Evolutionary conservation across 2,113 vertebrate genomes (phyloP).

Genomic region (Phalacrocorax aristotelis): DNA sequence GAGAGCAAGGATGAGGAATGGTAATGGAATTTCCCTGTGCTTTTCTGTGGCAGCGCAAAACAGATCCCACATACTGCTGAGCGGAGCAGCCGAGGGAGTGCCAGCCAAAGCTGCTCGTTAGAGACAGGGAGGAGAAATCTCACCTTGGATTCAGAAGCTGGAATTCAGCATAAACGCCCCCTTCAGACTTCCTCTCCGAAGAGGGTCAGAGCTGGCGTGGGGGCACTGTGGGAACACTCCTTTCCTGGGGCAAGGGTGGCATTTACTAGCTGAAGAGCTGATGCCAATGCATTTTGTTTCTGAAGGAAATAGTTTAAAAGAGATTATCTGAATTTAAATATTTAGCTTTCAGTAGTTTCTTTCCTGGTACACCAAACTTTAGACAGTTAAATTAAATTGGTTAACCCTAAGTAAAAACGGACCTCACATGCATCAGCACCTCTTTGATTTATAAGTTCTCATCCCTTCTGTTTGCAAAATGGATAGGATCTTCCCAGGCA

Average conservation of each 20-base stretch:
- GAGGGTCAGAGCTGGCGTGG: accelerated
- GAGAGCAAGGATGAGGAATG: not conserved
- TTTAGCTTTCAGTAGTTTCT: not conserved
- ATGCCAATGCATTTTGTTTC: not conserved
- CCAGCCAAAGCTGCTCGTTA: not conserved
- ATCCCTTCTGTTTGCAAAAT: not conserved
- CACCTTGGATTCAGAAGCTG: not conserved
- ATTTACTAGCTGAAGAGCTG: not conserved
- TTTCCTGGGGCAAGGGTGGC: not conserved
- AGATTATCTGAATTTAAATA: not conserved
- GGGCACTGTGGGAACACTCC: not conserved
- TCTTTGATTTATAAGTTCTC: not conserved
- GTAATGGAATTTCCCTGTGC: not conserved
- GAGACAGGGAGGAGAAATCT: not conserved
- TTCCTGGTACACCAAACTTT: not conserved
- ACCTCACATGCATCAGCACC: not conserved
- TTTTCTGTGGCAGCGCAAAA: not conserved
- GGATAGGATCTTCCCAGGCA: not conserved
- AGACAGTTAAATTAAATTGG: not conserved
- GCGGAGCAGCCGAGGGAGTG: not conserved
- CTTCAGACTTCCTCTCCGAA: not conserved
- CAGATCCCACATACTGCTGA: not conserved
- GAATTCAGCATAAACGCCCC: not conserved
- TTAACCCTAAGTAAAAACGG: not conserved
- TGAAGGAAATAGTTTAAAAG: not conserved